Evolutionary conservation across 2,797 vertebrate genomes (phyloP).

Genomic region (Siniperca scherzeri): DNA sequence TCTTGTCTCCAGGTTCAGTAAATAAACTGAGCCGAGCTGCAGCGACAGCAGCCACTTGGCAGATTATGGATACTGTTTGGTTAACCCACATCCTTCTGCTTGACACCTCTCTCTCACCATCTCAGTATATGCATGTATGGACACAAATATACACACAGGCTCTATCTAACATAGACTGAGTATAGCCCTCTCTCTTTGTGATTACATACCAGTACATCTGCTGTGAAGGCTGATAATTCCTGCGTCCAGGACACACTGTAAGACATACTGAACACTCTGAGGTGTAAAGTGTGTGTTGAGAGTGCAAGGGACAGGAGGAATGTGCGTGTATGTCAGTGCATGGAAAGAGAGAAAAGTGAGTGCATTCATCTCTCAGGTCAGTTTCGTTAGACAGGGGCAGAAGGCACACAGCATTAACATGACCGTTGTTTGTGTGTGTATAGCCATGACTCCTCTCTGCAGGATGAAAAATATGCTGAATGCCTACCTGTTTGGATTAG

Average conservation of each 20-base stretch:
- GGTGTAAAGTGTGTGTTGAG: conserved; percentile 7
- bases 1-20: conserved; percentile 15
- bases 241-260: not conserved
- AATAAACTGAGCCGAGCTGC: conserved; percentile 23
- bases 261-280: not conserved
- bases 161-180: conserved; percentile 13
- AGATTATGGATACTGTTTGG: conserved; percentile 36
- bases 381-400: conserved; percentile 32
- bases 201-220: conserved; percentile 32
- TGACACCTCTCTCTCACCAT: not conserved
- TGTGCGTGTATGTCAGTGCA: conserved; percentile 16
- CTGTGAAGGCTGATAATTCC: conserved; percentile 22
- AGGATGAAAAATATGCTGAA: conserved; percentile 34
- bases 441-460: conserved; percentile 16
- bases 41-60: not conserved
- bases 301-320: not conserved
- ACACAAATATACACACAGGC: conserved; percentile 40
- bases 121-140: conserved; percentile 22
- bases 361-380: conserved; percentile 20
- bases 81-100: conserved; percentile 29
- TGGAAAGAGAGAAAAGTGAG: not conserved
- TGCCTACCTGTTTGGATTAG: conserved; percentile 23
- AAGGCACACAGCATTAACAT: conserved; percentile 31
- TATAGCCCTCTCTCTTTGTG: conserved; percentile 5
- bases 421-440: conserved; percentile 34